A percentile compares a stretch with the other conserved stretches of the same genome.
Evolutionary conservation across 2,797 vertebrate genomes (phyloP).

Genomic region (Antennarius maculatus): DNA sequence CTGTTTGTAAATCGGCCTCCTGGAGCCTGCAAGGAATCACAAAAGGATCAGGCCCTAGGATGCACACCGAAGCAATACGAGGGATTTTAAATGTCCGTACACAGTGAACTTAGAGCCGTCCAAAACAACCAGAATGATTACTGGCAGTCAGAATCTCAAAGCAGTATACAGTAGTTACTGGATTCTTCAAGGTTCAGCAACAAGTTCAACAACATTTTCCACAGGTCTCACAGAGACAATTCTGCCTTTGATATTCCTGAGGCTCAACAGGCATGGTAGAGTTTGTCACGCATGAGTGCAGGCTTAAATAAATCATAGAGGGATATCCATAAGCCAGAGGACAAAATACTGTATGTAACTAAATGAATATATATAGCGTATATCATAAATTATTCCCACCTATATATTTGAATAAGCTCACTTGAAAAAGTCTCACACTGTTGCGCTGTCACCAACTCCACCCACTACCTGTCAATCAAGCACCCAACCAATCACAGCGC

Average conservation of each 20-base stretch:
- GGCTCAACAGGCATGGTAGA: neutral
- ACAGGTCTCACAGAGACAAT: neutral
- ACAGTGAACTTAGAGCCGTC: neutral
- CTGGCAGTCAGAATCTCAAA: conserved; percentile 1
- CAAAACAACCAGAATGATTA: conserved; percentile 1
- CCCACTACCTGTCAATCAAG: too few species aligned
- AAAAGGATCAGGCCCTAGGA: conserved; percentile 35
- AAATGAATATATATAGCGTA: too few species aligned
- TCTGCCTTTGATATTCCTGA: neutral
- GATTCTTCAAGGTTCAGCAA: neutral
- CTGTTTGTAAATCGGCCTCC: conserved; percentile 85
- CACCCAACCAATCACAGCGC: too few species aligned
- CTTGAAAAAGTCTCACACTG: too few species aligned
- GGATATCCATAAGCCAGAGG: neutral
- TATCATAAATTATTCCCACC: too few species aligned
- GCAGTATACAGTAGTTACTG: neutral
- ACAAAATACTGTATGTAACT: neutral
- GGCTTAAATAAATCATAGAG: neutral
- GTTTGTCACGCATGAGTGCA: too few species aligned
- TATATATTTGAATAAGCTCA: too few species aligned
- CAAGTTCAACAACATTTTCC: conserved; percentile 17
- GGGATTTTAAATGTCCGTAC: conserved; percentile 2
- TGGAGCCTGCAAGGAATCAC: conserved; percentile 64
- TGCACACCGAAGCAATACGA: neutral
- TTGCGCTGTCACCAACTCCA: too few species aligned